phyloP scores from a whole-genome alignment of 2,797 vertebrate genomes.

The Hafferia zeledoni region DNA sequence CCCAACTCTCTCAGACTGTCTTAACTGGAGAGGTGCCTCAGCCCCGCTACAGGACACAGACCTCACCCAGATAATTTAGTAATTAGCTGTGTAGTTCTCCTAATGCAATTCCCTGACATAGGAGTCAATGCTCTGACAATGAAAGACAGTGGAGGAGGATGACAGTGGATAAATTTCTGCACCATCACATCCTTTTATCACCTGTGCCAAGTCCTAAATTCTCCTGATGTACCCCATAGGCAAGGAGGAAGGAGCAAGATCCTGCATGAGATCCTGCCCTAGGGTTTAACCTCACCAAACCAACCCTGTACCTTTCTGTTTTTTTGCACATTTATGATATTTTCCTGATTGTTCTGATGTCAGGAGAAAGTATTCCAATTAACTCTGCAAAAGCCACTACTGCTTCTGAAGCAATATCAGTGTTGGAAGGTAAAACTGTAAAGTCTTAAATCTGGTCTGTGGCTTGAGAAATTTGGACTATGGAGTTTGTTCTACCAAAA shows the following conservation, averaged over 20 bases:
- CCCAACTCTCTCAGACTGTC: background rate
- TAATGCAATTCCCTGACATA: background rate
- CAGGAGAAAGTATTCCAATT: background rate
- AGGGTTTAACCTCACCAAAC: background rate
- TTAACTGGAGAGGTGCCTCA: background rate
- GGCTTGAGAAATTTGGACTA: background rate
- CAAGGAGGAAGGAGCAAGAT: background rate
- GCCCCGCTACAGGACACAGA: fast-evolving
- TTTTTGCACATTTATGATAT: background rate
- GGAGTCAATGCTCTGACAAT: background rate
- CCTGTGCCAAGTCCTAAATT: background rate
- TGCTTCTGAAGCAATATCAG: background rate
- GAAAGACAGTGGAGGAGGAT: background rate
- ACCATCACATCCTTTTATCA: background rate
- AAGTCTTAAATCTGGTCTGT: background rate
- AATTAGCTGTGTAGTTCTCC: background rate
- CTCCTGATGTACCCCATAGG: background rate
- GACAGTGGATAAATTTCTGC: background rate
- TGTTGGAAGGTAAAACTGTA: background rate
- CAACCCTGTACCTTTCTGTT: background rate
- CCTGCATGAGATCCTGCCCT: background rate
- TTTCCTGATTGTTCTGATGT: background rate
- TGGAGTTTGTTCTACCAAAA: background rate
- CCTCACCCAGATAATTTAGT: background rate
- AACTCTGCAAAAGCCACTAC: background rate